Evolutionary conservation across 2,797 vertebrate species (phyloP), one percentile per base, ranked within the genome.

Genomic region (Eulemur rubriventer): DNA sequence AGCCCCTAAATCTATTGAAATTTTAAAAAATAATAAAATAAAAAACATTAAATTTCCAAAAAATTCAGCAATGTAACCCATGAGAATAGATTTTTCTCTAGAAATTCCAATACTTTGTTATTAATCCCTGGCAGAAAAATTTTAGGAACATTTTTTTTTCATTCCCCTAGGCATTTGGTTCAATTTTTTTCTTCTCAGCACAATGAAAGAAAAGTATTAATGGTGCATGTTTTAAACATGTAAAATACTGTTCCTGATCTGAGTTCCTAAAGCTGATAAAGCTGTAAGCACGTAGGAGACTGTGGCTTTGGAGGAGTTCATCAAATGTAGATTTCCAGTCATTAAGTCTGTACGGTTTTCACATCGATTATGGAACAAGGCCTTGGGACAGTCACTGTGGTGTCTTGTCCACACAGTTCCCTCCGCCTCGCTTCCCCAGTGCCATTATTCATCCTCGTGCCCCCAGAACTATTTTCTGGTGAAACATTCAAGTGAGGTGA

Each of bases 401-500:
- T 59, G 0, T 57, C 35, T 41, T 13, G 4, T 48, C 14, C 7
- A 46, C 3, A 35, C 0, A 8, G 5, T 35, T 52, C n/a, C 12
- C 11, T 26, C 46, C 13, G 10, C 1, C 20, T 67, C 6, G 5
- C 8, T 48, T 67, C 69, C n/a, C 43, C 35, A 1, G 2, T 12
- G 8, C 24, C 38, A 3, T 6, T 10, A 4, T 52, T 35, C 63
- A 18, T 13, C 7, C 20, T n/a, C 4, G 1, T 6, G 11, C 1
- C 33, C 16, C 22, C 11, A 81, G 26, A 72, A 63, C 28, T 18
- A 35, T 33, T 59, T 70, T 61, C 33, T 4, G 43, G 14, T 6
- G 12, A 88, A 73, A 50, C 4, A 28, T 18, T 73, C 41, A 73
- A 35, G 16, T 70, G 30, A 81, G 41, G 2, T 35, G 26, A 41